A percentile compares a stretch with the other conserved stretches of the same genome.
Conservation (phyloP, 92 coral and sea anemone genomes). For the Porites cylindrica region DNA sequence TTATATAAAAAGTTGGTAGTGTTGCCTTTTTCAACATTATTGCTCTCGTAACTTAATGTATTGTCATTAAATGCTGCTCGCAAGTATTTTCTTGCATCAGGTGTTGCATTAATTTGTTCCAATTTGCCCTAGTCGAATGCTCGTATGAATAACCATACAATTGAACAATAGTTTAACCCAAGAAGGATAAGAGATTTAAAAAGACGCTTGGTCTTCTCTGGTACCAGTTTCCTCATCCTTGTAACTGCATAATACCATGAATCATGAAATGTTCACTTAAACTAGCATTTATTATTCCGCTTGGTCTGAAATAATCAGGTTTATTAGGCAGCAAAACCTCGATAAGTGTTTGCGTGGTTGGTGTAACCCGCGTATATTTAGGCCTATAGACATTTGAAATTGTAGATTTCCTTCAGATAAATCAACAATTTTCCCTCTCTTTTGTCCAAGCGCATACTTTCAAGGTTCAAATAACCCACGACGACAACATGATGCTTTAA, state of each 20-base stretch:
- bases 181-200: too few relatives aligned
- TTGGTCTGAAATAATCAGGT: neutral
- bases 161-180: too few relatives aligned
- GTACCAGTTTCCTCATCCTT: too few relatives aligned
- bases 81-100: too few relatives aligned
- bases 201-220: too few relatives aligned
- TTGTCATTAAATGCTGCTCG: too few relatives aligned
- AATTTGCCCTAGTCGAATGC: too few relatives aligned
- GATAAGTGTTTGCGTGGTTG: constrained; percentile 50
- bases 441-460: constrained; percentile 15
- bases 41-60: too few relatives aligned
- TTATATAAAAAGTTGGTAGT: too few relatives aligned
- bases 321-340: constrained; percentile 39
- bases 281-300: constrained; percentile 1
- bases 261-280: neutral
- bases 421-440: constrained; percentile 47
- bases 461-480: constrained; percentile 36
- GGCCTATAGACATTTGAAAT: constrained; percentile 42
- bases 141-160: too few relatives aligned
- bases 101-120: too few relatives aligned
- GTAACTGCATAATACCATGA: neutral
- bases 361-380: constrained; percentile 45
- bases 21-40: too few relatives aligned
- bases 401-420: constrained; percentile 51
- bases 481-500: constrained; percentile 23